Evolutionary conservation across 2,797 vertebrate genomes (phyloP).

Genomic region (Enteromius unitaeniatus): DNA sequence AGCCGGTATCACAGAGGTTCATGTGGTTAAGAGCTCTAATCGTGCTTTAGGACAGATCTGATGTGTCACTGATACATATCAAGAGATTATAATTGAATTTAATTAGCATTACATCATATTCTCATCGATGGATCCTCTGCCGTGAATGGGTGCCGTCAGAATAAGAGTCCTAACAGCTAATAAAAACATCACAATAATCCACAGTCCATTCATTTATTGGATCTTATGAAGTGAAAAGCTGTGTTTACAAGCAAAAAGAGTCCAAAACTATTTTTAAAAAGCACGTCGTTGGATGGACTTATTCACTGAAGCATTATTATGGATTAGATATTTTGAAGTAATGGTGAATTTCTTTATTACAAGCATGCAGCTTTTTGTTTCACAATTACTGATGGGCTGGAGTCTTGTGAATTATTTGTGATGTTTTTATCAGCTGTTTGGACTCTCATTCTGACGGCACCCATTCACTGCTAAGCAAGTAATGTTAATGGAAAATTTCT

Average conservation of each 20-base stretch:
- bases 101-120: background rate
- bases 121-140: background rate
- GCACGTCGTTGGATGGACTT: background rate
- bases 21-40: constrained; percentile 12
- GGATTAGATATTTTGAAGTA: background rate
- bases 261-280: background rate
- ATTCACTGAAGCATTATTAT: too few species aligned
- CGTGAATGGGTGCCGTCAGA: background rate
- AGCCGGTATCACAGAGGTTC: constrained; percentile 13
- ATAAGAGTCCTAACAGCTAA: background rate
- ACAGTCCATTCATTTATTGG: background rate
- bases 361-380: background rate
- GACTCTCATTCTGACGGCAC: background rate
- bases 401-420: background rate
- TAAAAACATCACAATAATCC: background rate
- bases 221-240: background rate
- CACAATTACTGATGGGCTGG: background rate
- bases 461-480: background rate
- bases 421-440: background rate
- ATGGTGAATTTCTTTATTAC: background rate
- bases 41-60: background rate
- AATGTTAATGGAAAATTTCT: background rate
- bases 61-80: constrained; percentile 3
- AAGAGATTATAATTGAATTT: background rate
- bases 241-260: background rate